Conservation (phyloP, 2,888 invertebrate genomes). For the Diloba caeruleocephala region DNA sequence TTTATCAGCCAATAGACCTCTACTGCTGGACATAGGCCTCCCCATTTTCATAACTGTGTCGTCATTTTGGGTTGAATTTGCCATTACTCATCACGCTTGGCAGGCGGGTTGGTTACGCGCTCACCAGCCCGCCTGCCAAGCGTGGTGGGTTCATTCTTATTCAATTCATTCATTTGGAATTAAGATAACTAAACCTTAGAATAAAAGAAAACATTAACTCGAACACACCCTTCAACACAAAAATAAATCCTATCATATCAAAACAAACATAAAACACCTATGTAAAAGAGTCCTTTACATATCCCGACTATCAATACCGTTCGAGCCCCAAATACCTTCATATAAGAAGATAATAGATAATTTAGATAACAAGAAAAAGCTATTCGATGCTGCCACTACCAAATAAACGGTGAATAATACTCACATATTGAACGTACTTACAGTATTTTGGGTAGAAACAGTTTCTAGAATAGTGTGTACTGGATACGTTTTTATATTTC, state of each 20-base stretch:
- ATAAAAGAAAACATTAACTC: constrained; percentile 31
- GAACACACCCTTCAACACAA: constrained; percentile 28
- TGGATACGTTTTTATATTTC: constrained; percentile 67
- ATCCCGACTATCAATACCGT: constrained; percentile 64
- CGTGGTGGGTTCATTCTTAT: too few relatives aligned
- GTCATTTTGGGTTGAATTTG: too few relatives aligned
- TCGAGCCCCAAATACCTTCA: constrained; percentile 59
- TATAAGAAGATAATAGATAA: constrained; percentile 74
- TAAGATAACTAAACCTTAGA: too few relatives aligned
- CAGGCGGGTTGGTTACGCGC: too few relatives aligned
- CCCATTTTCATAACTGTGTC: too few relatives aligned
- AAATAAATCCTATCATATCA: constrained; percentile 52
- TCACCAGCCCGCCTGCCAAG: too few relatives aligned
- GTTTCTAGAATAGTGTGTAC: constrained; percentile 37
- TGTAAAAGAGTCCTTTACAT: constrained; percentile 59
- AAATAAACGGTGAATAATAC: constrained; percentile 74
- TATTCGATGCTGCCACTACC: constrained; percentile 64
- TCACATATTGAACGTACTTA: constrained; percentile 59
- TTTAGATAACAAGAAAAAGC: constrained; percentile 82
- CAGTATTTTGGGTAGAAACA: constrained; percentile 35
- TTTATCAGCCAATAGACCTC: too few relatives aligned
- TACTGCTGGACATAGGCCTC: too few relatives aligned
- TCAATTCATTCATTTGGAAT: too few relatives aligned
- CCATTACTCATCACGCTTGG: too few relatives aligned
- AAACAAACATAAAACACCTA: constrained; percentile 56